Conservation (phyloP, 2,113 vertebrate genomes). For the Suncus etruscus region DNA sequence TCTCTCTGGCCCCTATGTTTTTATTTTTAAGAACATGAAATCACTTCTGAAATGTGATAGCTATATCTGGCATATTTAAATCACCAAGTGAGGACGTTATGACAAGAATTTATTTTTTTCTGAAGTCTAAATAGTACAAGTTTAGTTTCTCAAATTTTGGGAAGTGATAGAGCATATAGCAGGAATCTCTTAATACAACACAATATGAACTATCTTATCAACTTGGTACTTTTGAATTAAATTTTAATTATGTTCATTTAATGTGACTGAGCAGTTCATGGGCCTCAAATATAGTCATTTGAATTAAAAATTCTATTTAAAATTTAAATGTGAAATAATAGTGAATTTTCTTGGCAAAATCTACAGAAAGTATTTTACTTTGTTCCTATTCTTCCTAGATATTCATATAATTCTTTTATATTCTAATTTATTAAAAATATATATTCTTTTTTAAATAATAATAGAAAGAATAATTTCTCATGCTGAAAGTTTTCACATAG, state of each 20-base stretch:
- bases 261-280: background rate
- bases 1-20: too few species aligned
- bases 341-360: background rate
- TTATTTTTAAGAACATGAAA: too few species aligned
- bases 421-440: background rate
- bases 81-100: background rate
- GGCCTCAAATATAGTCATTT: background rate
- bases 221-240: background rate
- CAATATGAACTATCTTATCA: constrained; percentile 14
- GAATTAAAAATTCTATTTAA: background rate
- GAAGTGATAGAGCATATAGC: background rate
- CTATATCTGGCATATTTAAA: background rate
- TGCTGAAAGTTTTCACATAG: background rate
- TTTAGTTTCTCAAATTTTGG: background rate
- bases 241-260: background rate
- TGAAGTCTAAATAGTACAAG: background rate
- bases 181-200: background rate
- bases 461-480: background rate
- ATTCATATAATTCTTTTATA: background rate
- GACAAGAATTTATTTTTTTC: background rate
- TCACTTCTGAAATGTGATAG: background rate
- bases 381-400: background rate
- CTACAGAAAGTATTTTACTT: background rate
- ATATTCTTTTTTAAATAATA: background rate
- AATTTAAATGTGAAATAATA: background rate